These are phyloP conservation scores for Atrichornis clamosus DNA, from an alignment of 2,113 vertebrate genomes.

Conservation along the genomic window DNA sequence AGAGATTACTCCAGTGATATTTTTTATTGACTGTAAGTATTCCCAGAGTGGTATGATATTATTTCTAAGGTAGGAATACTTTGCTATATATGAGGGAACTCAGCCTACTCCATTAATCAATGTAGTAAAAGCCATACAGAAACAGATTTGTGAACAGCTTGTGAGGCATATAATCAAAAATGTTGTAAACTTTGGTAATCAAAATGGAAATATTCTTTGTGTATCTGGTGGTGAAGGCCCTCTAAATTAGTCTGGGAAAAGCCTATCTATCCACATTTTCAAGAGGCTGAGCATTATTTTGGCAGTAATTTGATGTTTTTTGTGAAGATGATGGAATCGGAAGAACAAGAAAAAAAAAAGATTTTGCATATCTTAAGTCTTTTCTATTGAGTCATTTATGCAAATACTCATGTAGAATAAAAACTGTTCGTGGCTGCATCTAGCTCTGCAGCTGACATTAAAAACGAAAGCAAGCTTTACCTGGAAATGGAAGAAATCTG, in stretches of 20 bases:
- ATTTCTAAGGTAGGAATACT: neutral
- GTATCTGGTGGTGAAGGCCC: neutral
- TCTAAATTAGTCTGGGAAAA: slow-evolving; percentile 19
- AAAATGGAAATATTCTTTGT: slow-evolving; percentile 42
- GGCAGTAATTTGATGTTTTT: slow-evolving; percentile 14
- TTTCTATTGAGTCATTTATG: neutral
- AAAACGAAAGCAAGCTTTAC: neutral
- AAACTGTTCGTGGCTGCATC: neutral
- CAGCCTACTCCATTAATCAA: slow-evolving; percentile 23
- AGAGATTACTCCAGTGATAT: neutral
- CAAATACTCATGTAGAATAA: neutral
- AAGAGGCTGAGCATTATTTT: slow-evolving; percentile 17
- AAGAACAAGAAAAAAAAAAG: neutral
- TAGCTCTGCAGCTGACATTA: neutral
- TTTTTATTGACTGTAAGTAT: neutral
- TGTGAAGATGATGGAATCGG: neutral
- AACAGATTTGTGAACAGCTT: slow-evolving; percentile 67
- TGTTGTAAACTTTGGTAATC: slow-evolving; percentile 32
- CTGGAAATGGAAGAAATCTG: neutral
- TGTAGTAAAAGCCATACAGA: neutral
- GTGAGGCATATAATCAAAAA: slow-evolving; percentile 39
- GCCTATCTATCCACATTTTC: slow-evolving; percentile 12
- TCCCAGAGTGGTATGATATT: neutral
- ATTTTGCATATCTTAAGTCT: neutral
- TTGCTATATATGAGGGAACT: neutral